These are phyloP conservation scores for Thumatha senex DNA, from an alignment of 2,888 invertebrate genomes.

Conservation along the genomic window DNA sequence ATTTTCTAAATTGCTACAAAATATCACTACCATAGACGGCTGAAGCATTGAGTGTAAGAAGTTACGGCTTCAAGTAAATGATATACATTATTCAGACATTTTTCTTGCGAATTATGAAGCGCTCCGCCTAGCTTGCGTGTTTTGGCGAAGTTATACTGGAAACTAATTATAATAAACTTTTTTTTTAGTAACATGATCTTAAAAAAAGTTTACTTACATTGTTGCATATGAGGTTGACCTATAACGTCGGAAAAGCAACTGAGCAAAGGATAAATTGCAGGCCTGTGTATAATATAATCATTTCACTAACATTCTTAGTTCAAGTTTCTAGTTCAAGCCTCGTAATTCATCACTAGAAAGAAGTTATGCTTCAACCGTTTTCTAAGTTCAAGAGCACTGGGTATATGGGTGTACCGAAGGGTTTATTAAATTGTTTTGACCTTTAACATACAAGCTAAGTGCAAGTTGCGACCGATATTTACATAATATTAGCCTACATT, in stretches of 20 bases:
- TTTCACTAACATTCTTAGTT: constrained; percentile 6
- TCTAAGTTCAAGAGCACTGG: constrained; percentile 61
- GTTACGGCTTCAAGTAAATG: constrained; percentile 52
- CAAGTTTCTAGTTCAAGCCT: too few species aligned
- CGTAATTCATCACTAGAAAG: constrained; percentile 53
- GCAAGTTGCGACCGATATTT: constrained; percentile 32
- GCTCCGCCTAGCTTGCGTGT: constrained; percentile 65
- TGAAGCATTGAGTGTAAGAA: constrained; percentile 49
- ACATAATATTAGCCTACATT: constrained; percentile 35
- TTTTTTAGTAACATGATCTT: constrained; percentile 32
- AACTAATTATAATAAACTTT: constrained; percentile 41
- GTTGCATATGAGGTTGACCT: constrained; percentile 41
- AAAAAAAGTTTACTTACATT: constrained; percentile 29
- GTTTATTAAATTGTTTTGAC: constrained; percentile 44
- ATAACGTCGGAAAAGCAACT: constrained; percentile 23
- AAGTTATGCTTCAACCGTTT: constrained; percentile 57
- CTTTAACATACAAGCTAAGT: constrained; percentile 41
- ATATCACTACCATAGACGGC: constrained; percentile 43
- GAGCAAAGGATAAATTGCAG: constrained; percentile 8
- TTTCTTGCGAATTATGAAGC: constrained; percentile 68
- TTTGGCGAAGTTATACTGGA: constrained; percentile 54
- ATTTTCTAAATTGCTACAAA: constrained; percentile 24
- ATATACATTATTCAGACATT: constrained; percentile 69
- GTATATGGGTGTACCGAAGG: constrained; percentile 41
- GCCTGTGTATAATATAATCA: constrained; percentile 2